These are phyloP conservation scores for Hylaea fasciaria DNA, from an alignment of 2,888 invertebrate species.

Conservation along the genomic window DNA sequence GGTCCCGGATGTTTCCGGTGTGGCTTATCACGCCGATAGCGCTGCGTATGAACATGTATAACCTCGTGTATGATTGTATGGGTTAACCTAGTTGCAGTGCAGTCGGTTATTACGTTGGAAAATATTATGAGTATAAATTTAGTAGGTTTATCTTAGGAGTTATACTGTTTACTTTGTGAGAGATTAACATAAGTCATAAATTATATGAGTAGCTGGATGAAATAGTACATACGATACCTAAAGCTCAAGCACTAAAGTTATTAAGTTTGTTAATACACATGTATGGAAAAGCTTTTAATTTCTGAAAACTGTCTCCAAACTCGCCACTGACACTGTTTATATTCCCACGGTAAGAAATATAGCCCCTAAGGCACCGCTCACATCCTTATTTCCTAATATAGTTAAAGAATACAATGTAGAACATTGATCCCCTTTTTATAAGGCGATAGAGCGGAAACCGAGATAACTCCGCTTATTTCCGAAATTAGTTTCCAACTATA, in stretches of 20 bases:
- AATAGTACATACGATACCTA: too few species aligned
- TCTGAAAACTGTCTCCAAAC: neutral
- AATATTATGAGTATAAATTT: constrained; percentile 2
- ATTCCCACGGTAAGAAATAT: neutral
- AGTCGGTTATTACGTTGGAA: neutral
- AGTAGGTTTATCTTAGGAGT: neutral
- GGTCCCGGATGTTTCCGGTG: constrained; percentile 66
- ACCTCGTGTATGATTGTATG: constrained; percentile 34
- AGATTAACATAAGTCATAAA: neutral
- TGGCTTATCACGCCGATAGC: constrained; percentile 79
- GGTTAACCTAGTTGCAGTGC: constrained; percentile 57
- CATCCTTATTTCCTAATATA: constrained; percentile 60
- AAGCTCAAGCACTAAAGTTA: too few species aligned
- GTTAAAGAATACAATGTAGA: too few species aligned
- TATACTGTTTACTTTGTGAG: neutral
- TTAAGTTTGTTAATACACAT: too few species aligned
- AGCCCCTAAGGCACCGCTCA: constrained; percentile 36
- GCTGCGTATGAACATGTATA: constrained; percentile 52
- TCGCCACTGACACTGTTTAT: constrained; percentile 2
- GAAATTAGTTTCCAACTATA: constrained; percentile 82
- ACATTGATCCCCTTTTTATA: constrained; percentile 76
- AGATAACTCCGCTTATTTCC: constrained; percentile 78
- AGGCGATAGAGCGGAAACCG: constrained; percentile 72
- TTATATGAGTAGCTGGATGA: too few species aligned
- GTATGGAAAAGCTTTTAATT: too few species aligned